phyloP scores from a whole-genome alignment of 2,113 vertebrate genomes.

The Paralichthys olivaceus region DNA sequence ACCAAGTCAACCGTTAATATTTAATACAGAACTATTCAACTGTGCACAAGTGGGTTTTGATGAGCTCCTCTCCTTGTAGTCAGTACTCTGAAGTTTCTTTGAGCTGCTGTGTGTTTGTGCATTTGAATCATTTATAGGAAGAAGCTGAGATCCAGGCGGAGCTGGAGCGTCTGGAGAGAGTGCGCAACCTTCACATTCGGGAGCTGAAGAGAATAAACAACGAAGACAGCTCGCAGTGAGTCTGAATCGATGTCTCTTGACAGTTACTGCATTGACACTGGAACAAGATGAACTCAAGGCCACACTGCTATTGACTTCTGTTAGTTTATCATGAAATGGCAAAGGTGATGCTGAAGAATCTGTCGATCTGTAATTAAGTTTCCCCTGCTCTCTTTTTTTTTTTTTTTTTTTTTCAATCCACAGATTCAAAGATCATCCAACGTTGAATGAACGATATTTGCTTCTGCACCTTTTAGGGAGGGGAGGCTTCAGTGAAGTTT shows the following conservation, averaged over 20 bases:
- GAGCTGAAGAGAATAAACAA: constrained; percentile 99
- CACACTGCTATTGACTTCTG: background rate
- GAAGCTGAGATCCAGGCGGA: constrained; percentile 99
- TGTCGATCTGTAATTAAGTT: background rate
- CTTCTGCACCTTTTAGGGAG: constrained; percentile 96
- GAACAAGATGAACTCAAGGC: constrained; percentile 22
- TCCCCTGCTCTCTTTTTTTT: background rate
- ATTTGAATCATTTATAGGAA: constrained; percentile 89
- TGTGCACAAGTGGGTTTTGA: constrained; percentile 62
- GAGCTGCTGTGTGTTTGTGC: constrained; percentile 55
- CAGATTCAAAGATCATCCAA: constrained; percentile 99
- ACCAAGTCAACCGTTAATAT: constrained; percentile 68
- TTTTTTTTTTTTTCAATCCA: constrained; percentile 24
- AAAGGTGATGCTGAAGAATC: background rate
- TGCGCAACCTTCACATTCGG: constrained; percentile 99
- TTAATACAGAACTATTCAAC: constrained; percentile 46
- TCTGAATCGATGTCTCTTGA: constrained; percentile 57
- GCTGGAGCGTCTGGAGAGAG: constrained; percentile 98
- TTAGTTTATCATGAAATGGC: background rate
- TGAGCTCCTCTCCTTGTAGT: constrained; percentile 54
- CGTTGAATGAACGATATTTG: constrained; percentile 97
- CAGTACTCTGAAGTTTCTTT: constrained; percentile 56
- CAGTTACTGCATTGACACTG: constrained; percentile 43
- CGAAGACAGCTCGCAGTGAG: constrained; percentile 99
- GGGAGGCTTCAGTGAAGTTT: constrained; percentile 99